phyloP scores from a whole-genome alignment of 2,113 vertebrate genomes.

The Myocastor coypus region DNA sequence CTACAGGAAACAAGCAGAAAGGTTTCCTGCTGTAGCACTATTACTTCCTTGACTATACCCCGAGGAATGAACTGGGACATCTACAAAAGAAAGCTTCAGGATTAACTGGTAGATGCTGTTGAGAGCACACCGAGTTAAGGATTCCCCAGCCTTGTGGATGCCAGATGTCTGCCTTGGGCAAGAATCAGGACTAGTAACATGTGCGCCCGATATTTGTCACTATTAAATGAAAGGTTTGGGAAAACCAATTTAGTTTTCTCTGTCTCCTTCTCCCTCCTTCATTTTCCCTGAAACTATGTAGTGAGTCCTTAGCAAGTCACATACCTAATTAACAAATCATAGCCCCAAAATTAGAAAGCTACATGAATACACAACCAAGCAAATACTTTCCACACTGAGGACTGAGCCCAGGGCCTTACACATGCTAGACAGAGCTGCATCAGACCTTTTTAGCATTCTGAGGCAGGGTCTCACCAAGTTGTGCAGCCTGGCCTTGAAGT shows the following conservation, averaged over 20 bases:
- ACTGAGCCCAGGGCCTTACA: background rate
- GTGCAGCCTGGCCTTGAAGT: background rate
- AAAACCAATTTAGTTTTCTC: background rate
- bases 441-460: background rate
- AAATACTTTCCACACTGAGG: background rate
- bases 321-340: background rate
- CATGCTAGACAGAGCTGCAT: background rate
- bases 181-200: background rate
- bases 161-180: background rate
- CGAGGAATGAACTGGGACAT: background rate
- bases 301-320: background rate
- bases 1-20: background rate
- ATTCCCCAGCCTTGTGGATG: background rate
- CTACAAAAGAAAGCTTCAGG: background rate
- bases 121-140: background rate
- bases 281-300: background rate
- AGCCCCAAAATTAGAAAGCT: slow-evolving; percentile 39
- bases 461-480: background rate
- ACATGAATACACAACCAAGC: background rate
- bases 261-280: slow-evolving; percentile 23
- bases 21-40: background rate
- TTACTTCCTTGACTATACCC: background rate
- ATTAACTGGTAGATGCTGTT: background rate
- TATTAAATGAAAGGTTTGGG: background rate
- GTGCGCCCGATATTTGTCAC: background rate